Conservation (phyloP, 2,888 invertebrate genomes). For the Dugesia japonica region DNA sequence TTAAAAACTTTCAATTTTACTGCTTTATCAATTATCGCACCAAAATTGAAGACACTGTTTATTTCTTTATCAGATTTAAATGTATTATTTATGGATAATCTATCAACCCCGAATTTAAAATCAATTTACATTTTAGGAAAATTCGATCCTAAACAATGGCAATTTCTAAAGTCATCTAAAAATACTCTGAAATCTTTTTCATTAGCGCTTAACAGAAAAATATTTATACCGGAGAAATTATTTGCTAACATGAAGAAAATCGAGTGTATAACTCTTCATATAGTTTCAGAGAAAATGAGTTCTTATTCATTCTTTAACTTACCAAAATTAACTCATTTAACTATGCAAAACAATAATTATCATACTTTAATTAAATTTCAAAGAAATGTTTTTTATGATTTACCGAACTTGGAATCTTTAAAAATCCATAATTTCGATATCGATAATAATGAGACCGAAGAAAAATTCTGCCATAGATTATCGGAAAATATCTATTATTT, state of each 20-base stretch:
- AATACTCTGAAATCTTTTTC: background rate
- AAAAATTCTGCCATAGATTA: background rate
- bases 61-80: background rate
- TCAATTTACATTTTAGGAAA: background rate
- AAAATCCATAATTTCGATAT: background rate
- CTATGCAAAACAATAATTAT: background rate
- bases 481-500: constrained; percentile 4
- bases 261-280: background rate
- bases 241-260: background rate
- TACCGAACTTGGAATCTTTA: background rate
- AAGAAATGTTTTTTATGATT: background rate
- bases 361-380: background rate
- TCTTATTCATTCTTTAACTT: background rate
- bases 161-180: background rate
- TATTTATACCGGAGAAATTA: background rate
- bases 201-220: background rate
- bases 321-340: background rate
- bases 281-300: background rate
- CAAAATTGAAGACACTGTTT: background rate
- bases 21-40: background rate
- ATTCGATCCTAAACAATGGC: constrained; percentile 1
- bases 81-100: background rate
- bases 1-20: background rate
- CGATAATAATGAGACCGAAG: background rate
- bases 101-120: background rate